Conservation (phyloP, 2,797 vertebrate genomes). For the Eospalax fontanierii region DNA sequence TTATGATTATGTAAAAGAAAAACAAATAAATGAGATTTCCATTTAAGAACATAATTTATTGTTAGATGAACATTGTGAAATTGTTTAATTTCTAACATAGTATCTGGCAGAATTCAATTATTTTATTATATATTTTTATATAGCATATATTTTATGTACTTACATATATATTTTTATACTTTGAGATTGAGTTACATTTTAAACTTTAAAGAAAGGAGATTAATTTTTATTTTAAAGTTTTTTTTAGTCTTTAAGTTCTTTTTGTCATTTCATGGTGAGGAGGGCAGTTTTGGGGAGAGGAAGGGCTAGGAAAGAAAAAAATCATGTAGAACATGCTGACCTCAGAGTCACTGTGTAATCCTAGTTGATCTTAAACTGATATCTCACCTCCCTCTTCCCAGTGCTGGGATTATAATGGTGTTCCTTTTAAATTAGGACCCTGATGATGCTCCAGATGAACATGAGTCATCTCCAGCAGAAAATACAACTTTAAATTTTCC, state of each 20-base stretch:
- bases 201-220: not conserved
- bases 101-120: not conserved
- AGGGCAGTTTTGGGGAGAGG: not conserved
- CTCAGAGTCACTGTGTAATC: no score
- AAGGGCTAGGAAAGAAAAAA: not conserved
- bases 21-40: not conserved
- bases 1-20: not conserved
- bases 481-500: conserved; percentile 95
- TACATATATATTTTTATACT: not conserved
- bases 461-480: conserved; percentile 96
- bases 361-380: not conserved
- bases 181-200: not conserved
- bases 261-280: not conserved
- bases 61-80: not conserved
- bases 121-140: not conserved
- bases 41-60: not conserved
- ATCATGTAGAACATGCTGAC: not conserved
- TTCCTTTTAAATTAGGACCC: conserved; percentile 92
- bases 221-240: not conserved
- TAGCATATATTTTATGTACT: no score
- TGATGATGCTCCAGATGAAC: conserved; percentile 96
- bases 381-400: not conserved
- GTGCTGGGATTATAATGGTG: not conserved
- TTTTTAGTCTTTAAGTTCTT: not conserved
- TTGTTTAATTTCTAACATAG: not conserved